Evolutionary conservation across 2,113 vertebrate species (phyloP), one percentile per base, ranked within the genome.

Genomic region (Manacus vitellinus): DNA sequence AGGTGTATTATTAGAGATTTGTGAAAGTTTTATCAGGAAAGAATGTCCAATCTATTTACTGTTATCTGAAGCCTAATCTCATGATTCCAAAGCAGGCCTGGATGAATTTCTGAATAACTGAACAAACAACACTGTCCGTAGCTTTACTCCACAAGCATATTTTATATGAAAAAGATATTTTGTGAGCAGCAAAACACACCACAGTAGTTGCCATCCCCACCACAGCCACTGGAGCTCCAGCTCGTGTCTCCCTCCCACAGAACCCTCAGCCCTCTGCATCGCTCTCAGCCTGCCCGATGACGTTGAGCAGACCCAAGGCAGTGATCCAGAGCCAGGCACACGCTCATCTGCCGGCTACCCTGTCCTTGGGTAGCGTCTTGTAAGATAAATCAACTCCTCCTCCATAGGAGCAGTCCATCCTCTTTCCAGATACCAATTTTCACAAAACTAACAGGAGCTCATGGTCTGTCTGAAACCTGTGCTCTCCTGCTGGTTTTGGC

Each of bases 191-290:
- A 66, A 37, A 68, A 24, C 72, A 47, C 58, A 21, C 9, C 21
- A 18, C 25, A 43, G 39, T 2, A 54, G 35, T 21, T 51, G 30
- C 9, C 58, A 73, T 2, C 30, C 25, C 33, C 23, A 16, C 7
- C 47, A 63, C 10, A 35, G 41, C 14, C 61, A 21, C 37, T 6
- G 0, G 1, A 82, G 56, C 31, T 73, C 58, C 51, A 20, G 27
- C 17, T 30, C 27, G 8, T 2, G 0, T 37, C 30, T 35, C 27
- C n/a, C 52, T 68, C 37, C 54, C 44, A 24, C 1, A 1, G n/a
- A 31, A 39, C 21, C 18, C 1, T 0, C 18, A 35, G 33, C 10
- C 4, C 35, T 33, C 28, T 4, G 0, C 59, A 15, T 10, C 4
- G 1, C 18, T 54, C 73, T 52, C 56, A 47, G n/a, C 31, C 14